These are phyloP conservation scores for Oxystoma pomonae DNA, from an alignment of 2,888 invertebrate species.

Conservation along the genomic window DNA sequence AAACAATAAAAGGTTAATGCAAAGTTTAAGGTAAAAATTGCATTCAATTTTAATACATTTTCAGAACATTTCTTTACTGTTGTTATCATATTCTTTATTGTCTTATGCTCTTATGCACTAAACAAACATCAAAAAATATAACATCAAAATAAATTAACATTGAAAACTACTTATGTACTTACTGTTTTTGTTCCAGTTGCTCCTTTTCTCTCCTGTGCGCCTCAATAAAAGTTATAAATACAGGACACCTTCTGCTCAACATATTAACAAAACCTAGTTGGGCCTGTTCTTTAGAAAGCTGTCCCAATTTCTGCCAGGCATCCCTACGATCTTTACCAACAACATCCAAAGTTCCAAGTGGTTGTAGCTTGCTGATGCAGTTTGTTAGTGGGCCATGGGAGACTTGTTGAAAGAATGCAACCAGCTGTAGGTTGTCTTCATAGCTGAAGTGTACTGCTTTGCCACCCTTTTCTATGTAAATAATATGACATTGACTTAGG, in stretches of 20 bases:
- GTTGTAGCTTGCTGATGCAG: conserved; percentile 63
- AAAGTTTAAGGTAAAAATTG: no score
- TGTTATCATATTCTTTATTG: neutral
- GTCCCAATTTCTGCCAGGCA: conserved; percentile 91
- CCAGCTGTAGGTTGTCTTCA: conserved; percentile 85
- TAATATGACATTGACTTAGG: neutral
- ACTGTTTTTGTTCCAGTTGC: conserved; percentile 58
- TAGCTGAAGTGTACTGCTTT: conserved; percentile 94
- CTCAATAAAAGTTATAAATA: conserved; percentile 86
- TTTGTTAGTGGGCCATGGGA: conserved; percentile 76
- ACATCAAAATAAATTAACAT: conserved; percentile 5
- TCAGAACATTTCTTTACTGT: no score
- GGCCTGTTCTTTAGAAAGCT: conserved; percentile 79
- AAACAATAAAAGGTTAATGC: no score
- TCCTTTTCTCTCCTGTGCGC: conserved; percentile 86
- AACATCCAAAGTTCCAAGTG: conserved; percentile 89
- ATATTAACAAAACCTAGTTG: conserved; percentile 90
- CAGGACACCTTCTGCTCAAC: conserved; percentile 80
- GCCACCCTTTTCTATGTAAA: conserved; percentile 84
- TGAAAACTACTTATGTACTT: no score
- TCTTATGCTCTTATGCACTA: no score
- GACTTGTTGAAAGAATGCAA: conserved; percentile 91
- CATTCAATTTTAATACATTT: no score
- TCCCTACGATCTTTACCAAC: conserved; percentile 86
- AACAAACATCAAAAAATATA: no score